phyloP scores from a whole-genome alignment of 2,797 vertebrate genomes.

The Nannoperca obscura region DNA sequence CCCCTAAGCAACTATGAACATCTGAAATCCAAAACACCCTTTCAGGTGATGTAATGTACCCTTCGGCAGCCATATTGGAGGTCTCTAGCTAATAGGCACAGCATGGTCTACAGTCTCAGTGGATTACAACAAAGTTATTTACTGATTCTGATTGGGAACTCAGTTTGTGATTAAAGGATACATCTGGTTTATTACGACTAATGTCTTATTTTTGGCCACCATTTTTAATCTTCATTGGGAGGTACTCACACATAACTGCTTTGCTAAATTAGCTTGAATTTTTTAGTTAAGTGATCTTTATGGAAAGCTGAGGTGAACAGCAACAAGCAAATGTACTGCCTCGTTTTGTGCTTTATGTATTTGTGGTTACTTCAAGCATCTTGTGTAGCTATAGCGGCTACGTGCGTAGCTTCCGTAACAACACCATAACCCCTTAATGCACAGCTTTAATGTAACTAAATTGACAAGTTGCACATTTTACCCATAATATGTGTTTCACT shows the following conservation, averaged over 20 bases:
- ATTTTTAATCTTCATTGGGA: neutral
- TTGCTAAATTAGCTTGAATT: neutral
- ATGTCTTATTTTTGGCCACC: fast-evolving
- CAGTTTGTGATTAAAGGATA: neutral
- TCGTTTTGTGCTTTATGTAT: no score
- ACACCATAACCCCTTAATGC: no score
- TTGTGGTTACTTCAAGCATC: no score
- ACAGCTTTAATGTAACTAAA: no score
- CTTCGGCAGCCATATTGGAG: slow-evolving; percentile 18
- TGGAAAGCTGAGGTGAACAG: neutral
- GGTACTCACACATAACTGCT: no score
- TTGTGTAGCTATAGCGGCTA: no score
- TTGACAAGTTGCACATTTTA: no score
- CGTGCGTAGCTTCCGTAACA: no score
- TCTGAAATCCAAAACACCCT: slow-evolving; percentile 25
- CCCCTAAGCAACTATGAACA: slow-evolving; percentile 7
- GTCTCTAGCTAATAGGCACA: slow-evolving; percentile 14
- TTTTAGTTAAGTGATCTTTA: no score
- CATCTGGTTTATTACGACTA: neutral
- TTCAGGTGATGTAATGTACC: slow-evolving; percentile 31
- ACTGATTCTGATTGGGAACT: neutral
- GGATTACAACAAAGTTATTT: neutral
- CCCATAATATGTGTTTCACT: no score
- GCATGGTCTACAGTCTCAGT: slow-evolving; percentile 7
- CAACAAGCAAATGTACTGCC: neutral